Evolutionary conservation across 2,113 vertebrate species (phyloP), one percentile per base, ranked within the genome.

Genomic region (Menura novaehollandiae): DNA sequence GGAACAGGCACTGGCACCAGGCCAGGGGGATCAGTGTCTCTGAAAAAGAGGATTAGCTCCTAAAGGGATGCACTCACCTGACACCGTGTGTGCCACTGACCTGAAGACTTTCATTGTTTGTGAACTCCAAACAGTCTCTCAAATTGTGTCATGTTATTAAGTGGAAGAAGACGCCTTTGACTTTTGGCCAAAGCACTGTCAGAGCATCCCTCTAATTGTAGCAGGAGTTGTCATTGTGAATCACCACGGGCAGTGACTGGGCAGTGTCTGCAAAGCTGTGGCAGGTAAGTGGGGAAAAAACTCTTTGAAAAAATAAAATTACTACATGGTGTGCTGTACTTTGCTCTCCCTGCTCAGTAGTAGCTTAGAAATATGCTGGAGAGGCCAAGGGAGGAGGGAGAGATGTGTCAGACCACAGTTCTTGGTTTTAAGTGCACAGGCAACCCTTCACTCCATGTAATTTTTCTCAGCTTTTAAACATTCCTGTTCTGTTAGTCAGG

Each of bases 241-340:
- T 41, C 53, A 4, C 11, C 46, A 0, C 9, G 18, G 53, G 60
- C 1, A 10, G 41, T 1, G 17, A 11, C 18, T 1, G 27, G 62
- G 68, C 60, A 1, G 39, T 1, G 4, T 35, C 85, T 33, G 62
- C 66, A 41, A 16, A 32, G 37, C 83, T 52, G 39, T 1, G n/a
- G 17, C 84, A 91, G 95, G 93, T 94, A 59, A 93, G 90, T 37
- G 49, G 72, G 53, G 63, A 68, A 75, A 59, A n/a, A 79, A 20
- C 35, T 33, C 9, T 43, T 27, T 60, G 51, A 69, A 58, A 84
- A 77, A 41, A 13, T 8, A 0, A 69, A 28, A 17, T 51, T 67
- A 6, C 7, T 28, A 1, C 10, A 0, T 12, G 2, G 1, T 27
- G n/a, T 30, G 43, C 43, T 87, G 15, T 63, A 3, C 56, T 59